A percentile compares a stretch with the other conserved stretches of the same genome.
These are phyloP conservation scores for Chionis minor DNA, from an alignment of 2,113 vertebrate species.

Conservation along the genomic window DNA sequence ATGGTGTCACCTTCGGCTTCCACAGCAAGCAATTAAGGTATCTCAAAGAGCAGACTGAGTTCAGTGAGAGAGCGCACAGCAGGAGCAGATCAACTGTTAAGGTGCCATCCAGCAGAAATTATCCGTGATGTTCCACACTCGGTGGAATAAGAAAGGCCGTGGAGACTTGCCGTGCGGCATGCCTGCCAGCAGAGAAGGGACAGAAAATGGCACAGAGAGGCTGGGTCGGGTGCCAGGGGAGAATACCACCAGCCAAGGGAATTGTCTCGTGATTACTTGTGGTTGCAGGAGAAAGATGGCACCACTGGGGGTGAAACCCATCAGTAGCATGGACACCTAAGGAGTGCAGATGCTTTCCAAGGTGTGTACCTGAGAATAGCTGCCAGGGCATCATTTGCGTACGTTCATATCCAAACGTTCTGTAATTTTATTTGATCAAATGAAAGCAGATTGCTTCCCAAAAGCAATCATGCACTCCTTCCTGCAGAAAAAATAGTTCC, in stretches of 20 bases:
- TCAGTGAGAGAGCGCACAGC: neutral
- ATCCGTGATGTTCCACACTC: neutral
- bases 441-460: neutral
- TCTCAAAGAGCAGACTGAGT: neutral
- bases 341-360: neutral
- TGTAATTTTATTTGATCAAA: neutral
- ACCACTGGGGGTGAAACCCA: neutral
- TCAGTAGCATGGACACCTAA: neutral
- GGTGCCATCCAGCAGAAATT: conserved; percentile 11
- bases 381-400: neutral
- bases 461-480: neutral
- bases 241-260: neutral
- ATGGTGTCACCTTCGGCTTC: conserved; percentile 45
- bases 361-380: neutral
- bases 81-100: neutral
- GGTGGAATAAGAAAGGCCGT: neutral
- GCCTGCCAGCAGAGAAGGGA: neutral
- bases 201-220: neutral
- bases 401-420: neutral
- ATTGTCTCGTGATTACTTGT: neutral
- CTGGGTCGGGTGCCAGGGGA: neutral
- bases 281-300: neutral
- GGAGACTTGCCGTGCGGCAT: neutral
- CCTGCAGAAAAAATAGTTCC: neutral
- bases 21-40: neutral